Evolutionary conservation across 2,888 invertebrate genomes (phyloP).

Genomic region (Cremastinae sp.): DNA sequence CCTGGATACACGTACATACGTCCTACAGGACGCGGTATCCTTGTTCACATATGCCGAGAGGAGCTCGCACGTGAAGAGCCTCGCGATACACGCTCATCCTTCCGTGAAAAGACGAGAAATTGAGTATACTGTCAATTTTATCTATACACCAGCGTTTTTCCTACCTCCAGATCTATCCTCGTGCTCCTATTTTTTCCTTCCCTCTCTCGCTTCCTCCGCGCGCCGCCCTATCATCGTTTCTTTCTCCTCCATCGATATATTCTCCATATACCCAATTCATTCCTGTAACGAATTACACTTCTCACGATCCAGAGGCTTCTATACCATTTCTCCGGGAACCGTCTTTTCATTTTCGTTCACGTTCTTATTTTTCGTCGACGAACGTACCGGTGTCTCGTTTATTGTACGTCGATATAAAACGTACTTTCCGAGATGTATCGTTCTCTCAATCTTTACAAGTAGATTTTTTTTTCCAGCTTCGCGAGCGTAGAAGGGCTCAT

Average conservation of each 20-base stretch:
- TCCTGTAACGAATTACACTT: conserved; percentile 50
- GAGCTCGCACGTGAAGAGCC: conserved; percentile 45
- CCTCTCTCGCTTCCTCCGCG: conserved; percentile 28
- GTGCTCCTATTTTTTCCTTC: no score
- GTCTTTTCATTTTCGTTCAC: background rate
- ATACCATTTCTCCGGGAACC: background rate
- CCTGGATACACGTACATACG: no score
- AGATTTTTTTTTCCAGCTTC: no score
- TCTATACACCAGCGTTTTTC: conserved; percentile 18
- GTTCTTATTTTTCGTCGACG: background rate
- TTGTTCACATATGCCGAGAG: conserved; percentile 1
- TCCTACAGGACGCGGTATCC: no score
- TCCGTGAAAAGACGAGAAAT: conserved; percentile 55
- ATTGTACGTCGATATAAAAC: no score
- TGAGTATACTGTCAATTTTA: conserved; percentile 25
- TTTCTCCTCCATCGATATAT: conserved; percentile 36
- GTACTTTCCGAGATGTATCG: no score
- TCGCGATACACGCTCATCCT: conserved; percentile 51
- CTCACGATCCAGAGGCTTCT: conserved; percentile 9
- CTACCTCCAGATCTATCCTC: conserved; percentile 29
- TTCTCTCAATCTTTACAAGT: no score
- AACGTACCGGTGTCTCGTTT: no score
- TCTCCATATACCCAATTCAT: conserved; percentile 47
- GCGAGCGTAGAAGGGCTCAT: no score
- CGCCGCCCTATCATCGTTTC: conserved; percentile 40